phyloP scores from a whole-genome alignment of 2,797 vertebrate genomes.

The Trachops cirrhosus region DNA sequence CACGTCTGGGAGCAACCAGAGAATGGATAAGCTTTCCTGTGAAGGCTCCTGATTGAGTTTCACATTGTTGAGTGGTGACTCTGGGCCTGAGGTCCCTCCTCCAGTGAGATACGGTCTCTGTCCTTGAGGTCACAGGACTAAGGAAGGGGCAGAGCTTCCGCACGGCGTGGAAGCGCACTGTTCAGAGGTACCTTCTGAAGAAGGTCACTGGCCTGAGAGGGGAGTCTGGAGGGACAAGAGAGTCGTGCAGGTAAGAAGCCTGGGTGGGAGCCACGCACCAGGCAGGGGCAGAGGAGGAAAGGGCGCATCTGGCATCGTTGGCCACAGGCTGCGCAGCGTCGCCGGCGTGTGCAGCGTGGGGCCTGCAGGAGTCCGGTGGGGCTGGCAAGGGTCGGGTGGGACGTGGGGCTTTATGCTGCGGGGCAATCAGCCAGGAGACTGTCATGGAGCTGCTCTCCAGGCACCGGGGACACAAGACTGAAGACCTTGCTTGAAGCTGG shows the following conservation, averaged over 20 bases:
- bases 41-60: not conserved
- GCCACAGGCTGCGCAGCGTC: rapidly evolving
- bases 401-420: not conserved
- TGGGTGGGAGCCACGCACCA: rapidly evolving
- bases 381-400: not conserved
- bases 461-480: not conserved
- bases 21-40: not conserved
- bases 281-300: not conserved
- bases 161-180: rapidly evolving
- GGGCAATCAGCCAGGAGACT: not conserved
- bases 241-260: not conserved
- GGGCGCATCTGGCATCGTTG: rapidly evolving
- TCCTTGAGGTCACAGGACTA: not conserved
- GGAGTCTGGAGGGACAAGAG: not conserved
- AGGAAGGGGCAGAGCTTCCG: not conserved
- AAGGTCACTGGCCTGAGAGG: no score
- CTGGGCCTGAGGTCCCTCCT: not conserved
- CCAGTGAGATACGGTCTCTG: not conserved
- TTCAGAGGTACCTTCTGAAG: not conserved
- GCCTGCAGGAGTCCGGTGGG: rapidly evolving
- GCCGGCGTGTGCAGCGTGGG: rapidly evolving
- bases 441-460: not conserved
- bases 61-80: not conserved
- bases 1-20: not conserved
- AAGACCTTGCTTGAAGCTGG: not conserved